Conservation (phyloP, 2,797 vertebrate species). For the Heliangelus exortis region DNA sequence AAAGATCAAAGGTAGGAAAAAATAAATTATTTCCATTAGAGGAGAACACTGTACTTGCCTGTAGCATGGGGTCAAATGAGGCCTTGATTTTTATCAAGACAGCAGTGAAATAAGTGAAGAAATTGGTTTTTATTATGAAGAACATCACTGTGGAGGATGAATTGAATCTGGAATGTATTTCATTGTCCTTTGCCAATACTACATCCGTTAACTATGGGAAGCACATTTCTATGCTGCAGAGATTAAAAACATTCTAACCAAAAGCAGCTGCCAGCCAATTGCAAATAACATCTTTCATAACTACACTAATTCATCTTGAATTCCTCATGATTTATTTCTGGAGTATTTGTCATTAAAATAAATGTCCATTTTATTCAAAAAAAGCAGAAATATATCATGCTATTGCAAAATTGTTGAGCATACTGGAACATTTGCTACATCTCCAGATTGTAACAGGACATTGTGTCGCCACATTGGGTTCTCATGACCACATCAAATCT, state of each 20-base stretch:
- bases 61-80: constrained; percentile 9
- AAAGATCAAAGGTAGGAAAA: constrained; percentile 48
- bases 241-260: constrained; percentile 48
- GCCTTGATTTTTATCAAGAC: constrained; percentile 46
- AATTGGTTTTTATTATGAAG: constrained; percentile 48
- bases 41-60: neutral
- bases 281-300: constrained; percentile 11
- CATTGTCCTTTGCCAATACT: constrained; percentile 30
- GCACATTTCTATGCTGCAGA: constrained; percentile 30
- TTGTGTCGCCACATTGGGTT: neutral
- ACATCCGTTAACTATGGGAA: constrained; percentile 16
- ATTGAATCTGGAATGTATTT: constrained; percentile 45
- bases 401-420: neutral
- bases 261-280: constrained; percentile 23
- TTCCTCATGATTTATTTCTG: neutral
- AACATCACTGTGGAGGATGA: constrained; percentile 14
- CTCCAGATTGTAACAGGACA: neutral
- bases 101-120: constrained; percentile 28
- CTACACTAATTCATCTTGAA: constrained; percentile 20
- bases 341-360: constrained; percentile 16
- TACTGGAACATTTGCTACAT: neutral
- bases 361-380: neutral
- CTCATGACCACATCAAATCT: neutral
- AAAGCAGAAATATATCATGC: neutral
- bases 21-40: constrained; percentile 15